Evolutionary conservation across 2,888 invertebrate species (phyloP), one percentile per base, ranked within the genome.

Genomic region (Clistopyga incitator): DNA sequence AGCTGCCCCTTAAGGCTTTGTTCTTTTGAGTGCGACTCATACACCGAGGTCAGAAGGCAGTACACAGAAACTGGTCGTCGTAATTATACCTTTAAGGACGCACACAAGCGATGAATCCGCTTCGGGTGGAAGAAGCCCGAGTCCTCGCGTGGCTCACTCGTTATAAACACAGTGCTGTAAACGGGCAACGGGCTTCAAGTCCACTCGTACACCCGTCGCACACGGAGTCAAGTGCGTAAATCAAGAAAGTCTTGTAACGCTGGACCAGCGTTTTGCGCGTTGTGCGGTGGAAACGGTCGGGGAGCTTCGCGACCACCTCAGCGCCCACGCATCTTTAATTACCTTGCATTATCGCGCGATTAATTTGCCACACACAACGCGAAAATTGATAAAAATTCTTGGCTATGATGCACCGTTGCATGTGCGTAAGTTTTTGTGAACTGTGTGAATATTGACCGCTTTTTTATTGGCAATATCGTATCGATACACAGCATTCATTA

Each of bases 1-100:
- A 38, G 18, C 8, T 45, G 15, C 15, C 25, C 64, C 15, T 20
- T 15, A n/a, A n/a, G 23, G n/a, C 70, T 81, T 78, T 67, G 61
- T 61, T 68, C 50, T 67, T 67, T 42, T 10, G 59, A 20, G 25
- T 61, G 76, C 38, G 70, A 71, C 11, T 76, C 56, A 65, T 67
- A 45, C 42, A 54, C 8, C 72, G 52, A 75, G 72, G 29, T 68
- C 74, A 52, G 54, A n/a, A 54, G 23, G 13, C 52, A 61, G 23
- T 59, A 75, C 25, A 64, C 47, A 72, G 52, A 42, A 75, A 76
- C 68, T 79, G 76, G 76, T 82, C 59, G 72, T 52, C 70, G 56
- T 85, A 81, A 84, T 85, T 84, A 85, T 81, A 85, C 80, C 77
- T 84, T 78, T 84, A 54, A 86, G 85, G 85, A 82, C 78, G 74